Evolutionary conservation across 2,113 vertebrate species (phyloP).

Genomic region (Reinhardtius hippoglossoides): DNA sequence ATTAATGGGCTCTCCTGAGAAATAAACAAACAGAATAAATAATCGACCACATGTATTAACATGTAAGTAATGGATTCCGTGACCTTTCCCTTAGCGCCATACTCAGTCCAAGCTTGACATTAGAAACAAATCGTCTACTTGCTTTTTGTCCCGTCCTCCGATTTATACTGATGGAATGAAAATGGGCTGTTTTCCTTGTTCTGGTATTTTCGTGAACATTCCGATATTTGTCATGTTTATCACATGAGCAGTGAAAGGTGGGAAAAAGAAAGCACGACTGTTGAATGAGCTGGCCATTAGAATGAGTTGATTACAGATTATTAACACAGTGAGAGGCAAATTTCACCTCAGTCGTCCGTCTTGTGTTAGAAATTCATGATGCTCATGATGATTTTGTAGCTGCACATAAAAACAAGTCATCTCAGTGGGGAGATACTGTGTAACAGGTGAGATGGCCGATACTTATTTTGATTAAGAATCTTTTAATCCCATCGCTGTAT

Average conservation of each 20-base stretch:
- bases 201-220: too few relatives aligned
- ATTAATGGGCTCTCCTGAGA: background rate
- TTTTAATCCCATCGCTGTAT: background rate
- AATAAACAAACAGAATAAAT: background rate
- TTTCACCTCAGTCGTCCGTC: background rate
- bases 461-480: too few relatives aligned
- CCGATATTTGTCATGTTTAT: too few relatives aligned
- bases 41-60: background rate
- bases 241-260: too few relatives aligned
- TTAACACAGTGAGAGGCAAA: background rate
- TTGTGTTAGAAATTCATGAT: background rate
- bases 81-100: background rate
- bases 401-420: too few relatives aligned
- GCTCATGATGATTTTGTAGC: background rate
- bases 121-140: background rate
- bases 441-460: too few relatives aligned
- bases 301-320: background rate
- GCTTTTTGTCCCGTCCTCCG: background rate
- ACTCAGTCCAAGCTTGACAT: too few relatives aligned
- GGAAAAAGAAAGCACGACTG: background rate
- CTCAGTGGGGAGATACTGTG: too few relatives aligned
- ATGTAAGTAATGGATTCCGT: background rate
- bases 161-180: too few relatives aligned
- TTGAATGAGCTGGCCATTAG: background rate
- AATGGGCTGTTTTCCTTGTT: too few relatives aligned